Percentiles rank a stretch among this genome's conserved stretches.
Conservation (phyloP, 2,888 invertebrate genomes). For the Ormia ochracea region DNA sequence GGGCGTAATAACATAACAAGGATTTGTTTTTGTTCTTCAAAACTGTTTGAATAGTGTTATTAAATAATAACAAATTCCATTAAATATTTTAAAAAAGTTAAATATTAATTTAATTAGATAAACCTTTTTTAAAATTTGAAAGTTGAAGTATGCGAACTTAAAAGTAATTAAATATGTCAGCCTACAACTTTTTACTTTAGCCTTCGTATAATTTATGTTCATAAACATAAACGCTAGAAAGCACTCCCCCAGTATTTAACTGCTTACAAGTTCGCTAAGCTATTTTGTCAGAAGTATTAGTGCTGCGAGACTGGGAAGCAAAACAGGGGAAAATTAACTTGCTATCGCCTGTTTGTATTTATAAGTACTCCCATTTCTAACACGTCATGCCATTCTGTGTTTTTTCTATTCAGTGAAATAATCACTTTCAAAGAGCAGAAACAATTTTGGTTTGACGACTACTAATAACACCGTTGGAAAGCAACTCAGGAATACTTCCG, state of each 20-base stretch:
- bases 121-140: neutral
- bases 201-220: slow-evolving; percentile 20
- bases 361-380: slow-evolving; percentile 63
- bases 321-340: slow-evolving; percentile 71
- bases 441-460: slow-evolving; percentile 53
- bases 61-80: too few species aligned
- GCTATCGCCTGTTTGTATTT: slow-evolving; percentile 65
- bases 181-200: neutral
- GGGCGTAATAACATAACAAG: too few species aligned
- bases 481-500: neutral
- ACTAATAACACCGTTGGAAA: slow-evolving; percentile 36
- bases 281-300: slow-evolving; percentile 22
- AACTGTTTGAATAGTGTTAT: too few species aligned
- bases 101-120: too few species aligned
- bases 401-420: slow-evolving; percentile 41
- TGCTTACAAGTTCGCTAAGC: slow-evolving; percentile 32
- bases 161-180: neutral
- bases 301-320: neutral
- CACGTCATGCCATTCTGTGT: slow-evolving; percentile 52
- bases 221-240: neutral
- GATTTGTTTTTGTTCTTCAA: too few species aligned
- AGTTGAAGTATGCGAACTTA: neutral
- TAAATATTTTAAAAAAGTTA: too few species aligned
- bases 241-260: neutral
- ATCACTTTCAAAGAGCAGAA: slow-evolving; percentile 52